Base-by-base conservation (phyloP, 1,140 invertebrate genomes). In the Akabosia matsudoensis region DNA sequence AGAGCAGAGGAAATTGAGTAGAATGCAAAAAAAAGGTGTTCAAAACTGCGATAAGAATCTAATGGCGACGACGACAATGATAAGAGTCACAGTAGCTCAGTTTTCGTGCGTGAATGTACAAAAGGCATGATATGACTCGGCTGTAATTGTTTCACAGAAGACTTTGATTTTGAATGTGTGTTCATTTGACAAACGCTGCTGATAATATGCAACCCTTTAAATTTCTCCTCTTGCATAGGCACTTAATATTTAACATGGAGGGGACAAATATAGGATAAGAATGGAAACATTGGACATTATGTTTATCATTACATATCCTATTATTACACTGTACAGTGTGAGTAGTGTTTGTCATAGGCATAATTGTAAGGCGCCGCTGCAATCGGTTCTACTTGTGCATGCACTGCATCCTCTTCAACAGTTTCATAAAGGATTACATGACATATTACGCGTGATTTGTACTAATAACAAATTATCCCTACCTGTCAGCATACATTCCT, bases 151-250 rank as follows among this genome's bases (percentile, higher is more conserved):
- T 7, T 30, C 24, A 67, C 30, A 67, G 7, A 30, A 30, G 61
- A 67, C 7, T 30, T 28, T 2, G 28, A 67, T n/a, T n/a, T n/a
- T n/a, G n/a, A n/a, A n/a, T n/a, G 13, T 28, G 24, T 67, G 61
- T 30, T 67, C 30, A 22, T 30, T 67, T 16, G 18, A n/a, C 37
- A 45, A 45, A 45, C 18, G 4, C 61, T 67, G 61, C 28, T 30
- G 31, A 67, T 30, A 67, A 67, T 67, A n/a, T n/a, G 61, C 28
- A 67, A 31, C 28, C 61, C 61, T 30, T 67, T 67, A 67, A 67
- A 67, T 67, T 67, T 67, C 61, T 67, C n/a, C 61, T 67, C 61
- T 22, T 67, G 3, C 3, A 67, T 67, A 67, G 61, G 28, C 61
- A 67, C 7, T 7, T 45, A 45, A 18, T 67, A n/a, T 31, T 28